Percentiles rank a stretch among this genome's conserved stretches.
These are phyloP conservation scores for Aspiorhynchus laticeps DNA, from an alignment of 2,113 vertebrate genomes.

Conservation along the genomic window DNA sequence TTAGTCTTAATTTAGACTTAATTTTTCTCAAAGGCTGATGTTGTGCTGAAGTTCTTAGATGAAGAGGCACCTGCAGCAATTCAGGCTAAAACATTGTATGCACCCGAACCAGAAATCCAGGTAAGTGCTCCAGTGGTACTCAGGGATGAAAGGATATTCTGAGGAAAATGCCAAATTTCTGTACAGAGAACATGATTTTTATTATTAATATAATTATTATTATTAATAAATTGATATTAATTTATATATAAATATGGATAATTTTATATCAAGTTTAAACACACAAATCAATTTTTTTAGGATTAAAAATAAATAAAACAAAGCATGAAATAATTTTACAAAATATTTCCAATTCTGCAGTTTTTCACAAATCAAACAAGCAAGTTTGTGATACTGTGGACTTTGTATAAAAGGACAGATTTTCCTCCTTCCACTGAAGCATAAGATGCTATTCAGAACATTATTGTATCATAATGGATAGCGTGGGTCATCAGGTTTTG, in stretches of 20 bases:
- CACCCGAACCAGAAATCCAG: constrained; percentile 96
- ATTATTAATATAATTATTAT: too few species aligned
- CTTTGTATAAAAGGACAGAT: background rate
- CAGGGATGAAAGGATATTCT: background rate
- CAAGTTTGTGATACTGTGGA: background rate
- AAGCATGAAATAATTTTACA: background rate
- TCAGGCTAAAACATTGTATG: constrained; percentile 91
- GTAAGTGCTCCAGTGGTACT: constrained; percentile 64
- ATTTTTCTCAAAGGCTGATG: constrained; percentile 83
- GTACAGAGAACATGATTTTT: too few species aligned
- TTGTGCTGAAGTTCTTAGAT: constrained; percentile 92
- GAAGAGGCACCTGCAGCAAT: constrained; percentile 88
- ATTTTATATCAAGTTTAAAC: too few species aligned
- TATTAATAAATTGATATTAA: too few species aligned
- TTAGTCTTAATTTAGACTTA: background rate
- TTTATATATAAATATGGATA: background rate
- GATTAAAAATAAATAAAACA: background rate
- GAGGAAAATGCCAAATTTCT: background rate
- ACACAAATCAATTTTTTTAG: too few species aligned
- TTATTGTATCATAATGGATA: background rate
- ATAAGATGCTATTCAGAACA: background rate
- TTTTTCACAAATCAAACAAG: too few species aligned
- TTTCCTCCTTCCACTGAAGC: background rate
- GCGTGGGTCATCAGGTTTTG: background rate
- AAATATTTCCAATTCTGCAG: background rate